Base-by-base conservation (phyloP, 2,797 vertebrate genomes). In the Danio albolineatus region DNA sequence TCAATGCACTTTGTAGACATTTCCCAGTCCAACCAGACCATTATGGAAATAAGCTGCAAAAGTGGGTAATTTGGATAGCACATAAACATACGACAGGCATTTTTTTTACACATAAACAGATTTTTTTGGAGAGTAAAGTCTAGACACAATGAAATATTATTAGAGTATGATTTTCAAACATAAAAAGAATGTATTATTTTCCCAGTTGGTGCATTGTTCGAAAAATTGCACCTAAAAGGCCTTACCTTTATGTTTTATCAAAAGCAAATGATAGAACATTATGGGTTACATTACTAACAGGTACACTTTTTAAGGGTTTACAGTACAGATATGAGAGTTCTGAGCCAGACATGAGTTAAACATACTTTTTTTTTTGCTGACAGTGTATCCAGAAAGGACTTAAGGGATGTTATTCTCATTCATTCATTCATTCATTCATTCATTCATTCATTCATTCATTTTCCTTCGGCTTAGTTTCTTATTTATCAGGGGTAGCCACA, bases 1-100 rank as follows among this genome's bases (percentile, higher is more conserved):
- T 57, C 39, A 21, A 5, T 57, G 53, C 17, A 72, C 17, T 16
- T 6, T 13, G 51, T 36, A 46, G 49, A 46, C 10, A 60, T 10
- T 65, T 62, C 13, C 4, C 14, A 54, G 61, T 56, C 2, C 19
- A 13, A 28, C 49, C 2, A 56, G 19, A 76, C 61, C 10, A 46
- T 21, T 60, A 60, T 73, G 56, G 5, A 48, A 60, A 49, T 51
- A 21, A 62, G 16, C 5, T 61, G 9, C 43, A 73, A n/a, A 61
- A 60, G n/a, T 14, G 16, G 16, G 69, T 14, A 17, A 72, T 72
- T 57, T 17, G 28, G 13, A 28, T 16, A 21, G 12, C 39, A 43
- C 28, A 69, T 48, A 48, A 14, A 28, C 19, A 46, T 60, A 16
- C 16, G 57, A 9, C 13, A 60, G 57, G 6, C 57, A n/a, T 28